Conservation (phyloP, 1,140 invertebrate genomes). For the Andrena cerasifolii region DNA sequence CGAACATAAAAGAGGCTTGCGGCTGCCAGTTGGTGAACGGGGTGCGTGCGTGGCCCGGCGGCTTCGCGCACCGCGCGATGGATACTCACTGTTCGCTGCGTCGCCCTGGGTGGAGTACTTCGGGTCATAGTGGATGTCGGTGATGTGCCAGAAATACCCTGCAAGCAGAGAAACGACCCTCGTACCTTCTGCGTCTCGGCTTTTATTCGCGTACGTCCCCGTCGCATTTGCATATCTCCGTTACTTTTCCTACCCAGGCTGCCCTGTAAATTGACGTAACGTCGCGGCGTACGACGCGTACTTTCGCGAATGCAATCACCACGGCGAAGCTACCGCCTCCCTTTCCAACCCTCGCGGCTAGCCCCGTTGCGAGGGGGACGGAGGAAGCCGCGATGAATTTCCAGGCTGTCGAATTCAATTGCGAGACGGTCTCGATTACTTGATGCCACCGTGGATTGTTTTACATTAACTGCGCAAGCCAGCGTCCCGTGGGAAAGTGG, state of each 20-base stretch:
- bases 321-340: no score
- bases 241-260: constrained; percentile 15
- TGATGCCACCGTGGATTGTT: constrained; percentile 36
- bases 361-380: neutral
- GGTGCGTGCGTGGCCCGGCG: neutral
- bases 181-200: constrained; percentile 20
- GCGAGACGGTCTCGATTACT: neutral
- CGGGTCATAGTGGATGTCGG: constrained; percentile 93
- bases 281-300: neutral
- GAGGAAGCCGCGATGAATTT: neutral
- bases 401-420: neutral
- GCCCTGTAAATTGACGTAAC: constrained; percentile 19
- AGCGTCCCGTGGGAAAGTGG: neutral
- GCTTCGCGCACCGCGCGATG: neutral
- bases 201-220: constrained; percentile 37
- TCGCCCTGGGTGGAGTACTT: constrained; percentile 89
- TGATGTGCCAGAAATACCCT: constrained; percentile 97
- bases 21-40: neutral
- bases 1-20: constrained; percentile 11
- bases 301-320: constrained; percentile 5
- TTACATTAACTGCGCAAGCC: constrained; percentile 15
- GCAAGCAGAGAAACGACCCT: constrained; percentile 81
- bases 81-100: constrained; percentile 86
- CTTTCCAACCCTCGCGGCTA: no score
- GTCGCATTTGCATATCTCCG: constrained; percentile 39